Conservation (phyloP, 2,113 vertebrate species). For the Limanda limanda region DNA sequence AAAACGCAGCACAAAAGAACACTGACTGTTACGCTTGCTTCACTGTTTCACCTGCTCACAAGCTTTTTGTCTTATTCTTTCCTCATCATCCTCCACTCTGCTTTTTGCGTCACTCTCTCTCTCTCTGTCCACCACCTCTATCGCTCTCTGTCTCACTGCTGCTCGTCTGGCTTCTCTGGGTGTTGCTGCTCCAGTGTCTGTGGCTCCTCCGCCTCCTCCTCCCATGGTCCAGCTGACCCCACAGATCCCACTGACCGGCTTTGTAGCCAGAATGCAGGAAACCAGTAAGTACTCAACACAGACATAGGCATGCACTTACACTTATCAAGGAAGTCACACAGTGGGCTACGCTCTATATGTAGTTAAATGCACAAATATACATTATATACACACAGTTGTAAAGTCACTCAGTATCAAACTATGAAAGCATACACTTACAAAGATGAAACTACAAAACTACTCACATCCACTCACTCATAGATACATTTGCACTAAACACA, state of each 20-base stretch:
- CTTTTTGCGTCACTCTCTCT: conserved; percentile 28
- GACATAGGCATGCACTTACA: neutral
- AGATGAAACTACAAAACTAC: neutral
- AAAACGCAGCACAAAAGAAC: conserved; percentile 29
- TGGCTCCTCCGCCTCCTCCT: conserved; percentile 96
- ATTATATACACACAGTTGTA: neutral
- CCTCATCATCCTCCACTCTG: neutral
- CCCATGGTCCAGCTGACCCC: conserved; percentile 99
- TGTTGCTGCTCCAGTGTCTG: conserved; percentile 91
- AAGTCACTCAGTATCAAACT: neutral
- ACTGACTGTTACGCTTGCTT: conserved; percentile 39
- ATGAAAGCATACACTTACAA: neutral
- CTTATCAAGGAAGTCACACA: neutral
- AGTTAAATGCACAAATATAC: neutral
- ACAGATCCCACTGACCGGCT: conserved; percentile 99
- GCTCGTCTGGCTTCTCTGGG: conserved; percentile 58
- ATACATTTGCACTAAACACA: neutral
- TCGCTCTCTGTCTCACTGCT: conserved; percentile 37
- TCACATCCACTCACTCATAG: neutral
- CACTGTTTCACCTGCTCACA: conserved; percentile 39
- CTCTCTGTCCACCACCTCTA: conserved; percentile 27
- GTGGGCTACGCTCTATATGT: neutral
- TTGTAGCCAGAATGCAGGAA: conserved; percentile 99
- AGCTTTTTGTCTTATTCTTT: conserved; percentile 42
- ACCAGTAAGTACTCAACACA: conserved; percentile 93